Conservation (phyloP, 2,888 invertebrate species). For the Cetonia aurata region DNA sequence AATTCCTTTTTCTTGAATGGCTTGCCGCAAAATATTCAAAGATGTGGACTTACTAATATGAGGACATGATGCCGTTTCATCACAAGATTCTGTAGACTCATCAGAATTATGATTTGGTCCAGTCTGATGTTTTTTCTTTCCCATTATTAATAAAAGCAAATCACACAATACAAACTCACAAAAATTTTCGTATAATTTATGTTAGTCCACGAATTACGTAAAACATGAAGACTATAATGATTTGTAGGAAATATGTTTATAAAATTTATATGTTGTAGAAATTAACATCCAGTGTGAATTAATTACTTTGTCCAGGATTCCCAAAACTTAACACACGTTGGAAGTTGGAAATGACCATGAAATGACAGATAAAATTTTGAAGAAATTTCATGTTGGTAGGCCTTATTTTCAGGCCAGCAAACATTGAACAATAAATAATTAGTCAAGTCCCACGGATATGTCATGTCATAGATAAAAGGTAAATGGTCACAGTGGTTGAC, state of each 20-base stretch:
- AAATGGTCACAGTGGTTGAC: no score
- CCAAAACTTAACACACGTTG: conserved; percentile 25
- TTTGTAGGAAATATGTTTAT: neutral
- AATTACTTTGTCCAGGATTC: neutral
- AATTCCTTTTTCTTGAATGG: conserved; percentile 65
- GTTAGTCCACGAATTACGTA: conserved; percentile 2
- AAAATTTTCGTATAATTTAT: conserved; percentile 2
- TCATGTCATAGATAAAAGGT: no score
- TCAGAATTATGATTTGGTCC: conserved; percentile 76
- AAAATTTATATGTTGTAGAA: conserved; percentile 4
- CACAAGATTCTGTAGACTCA: conserved; percentile 79
- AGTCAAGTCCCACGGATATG: no score
- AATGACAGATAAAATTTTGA: conserved; percentile 27
- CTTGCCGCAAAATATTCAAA: conserved; percentile 72
- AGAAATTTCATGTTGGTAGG: conserved; percentile 1
- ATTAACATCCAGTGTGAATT: neutral
- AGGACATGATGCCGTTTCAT: conserved; percentile 76
- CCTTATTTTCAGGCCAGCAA: neutral
- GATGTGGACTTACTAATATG: conserved; percentile 80
- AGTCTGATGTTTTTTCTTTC: conserved; percentile 80
- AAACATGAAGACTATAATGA: neutral
- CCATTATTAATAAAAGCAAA: conserved; percentile 68
- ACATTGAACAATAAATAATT: no score
- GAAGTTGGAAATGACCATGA: neutral
- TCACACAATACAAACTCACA: conserved; percentile 22